Conservation (phyloP, 2,113 vertebrate species). For the Baryphthengus martii region DNA sequence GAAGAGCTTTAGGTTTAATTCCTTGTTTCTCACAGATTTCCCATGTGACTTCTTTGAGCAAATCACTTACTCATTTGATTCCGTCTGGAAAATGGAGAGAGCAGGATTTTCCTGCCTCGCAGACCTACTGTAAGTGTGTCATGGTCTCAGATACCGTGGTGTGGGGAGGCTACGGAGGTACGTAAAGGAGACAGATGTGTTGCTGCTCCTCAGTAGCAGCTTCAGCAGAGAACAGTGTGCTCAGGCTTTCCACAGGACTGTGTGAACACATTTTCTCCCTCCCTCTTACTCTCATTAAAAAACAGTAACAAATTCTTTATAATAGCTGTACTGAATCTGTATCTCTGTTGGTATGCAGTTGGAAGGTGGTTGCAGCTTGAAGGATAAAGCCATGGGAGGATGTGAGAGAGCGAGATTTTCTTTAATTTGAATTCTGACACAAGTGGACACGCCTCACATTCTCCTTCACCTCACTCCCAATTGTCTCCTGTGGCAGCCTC, state of each 20-base stretch:
- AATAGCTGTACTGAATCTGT: not conserved
- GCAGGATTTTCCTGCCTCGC: not conserved
- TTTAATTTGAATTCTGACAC: not conserved
- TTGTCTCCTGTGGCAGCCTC: not conserved
- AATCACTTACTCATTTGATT: not conserved
- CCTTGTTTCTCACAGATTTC: not conserved
- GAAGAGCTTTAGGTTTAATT: slow-evolving; percentile 38
- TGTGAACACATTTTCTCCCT: not conserved
- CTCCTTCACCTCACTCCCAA: not conserved
- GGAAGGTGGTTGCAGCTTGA: not conserved
- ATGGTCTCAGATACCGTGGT: not conserved
- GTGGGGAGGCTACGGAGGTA: not conserved
- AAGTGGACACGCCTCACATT: not conserved
- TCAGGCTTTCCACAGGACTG: not conserved
- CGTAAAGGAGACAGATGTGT: not conserved
- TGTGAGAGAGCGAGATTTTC: not conserved
- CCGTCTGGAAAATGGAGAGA: not conserved
- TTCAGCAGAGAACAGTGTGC: not conserved
- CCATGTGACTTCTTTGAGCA: not conserved
- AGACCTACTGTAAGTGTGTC: not conserved
- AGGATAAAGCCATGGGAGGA: not conserved
- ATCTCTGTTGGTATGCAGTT: not conserved
- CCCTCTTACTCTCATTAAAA: not conserved
- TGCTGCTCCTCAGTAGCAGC: not conserved
- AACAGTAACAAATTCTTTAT: not conserved